Conservation (phyloP, 2,888 invertebrate species). For the Syrista parreyssii region DNA sequence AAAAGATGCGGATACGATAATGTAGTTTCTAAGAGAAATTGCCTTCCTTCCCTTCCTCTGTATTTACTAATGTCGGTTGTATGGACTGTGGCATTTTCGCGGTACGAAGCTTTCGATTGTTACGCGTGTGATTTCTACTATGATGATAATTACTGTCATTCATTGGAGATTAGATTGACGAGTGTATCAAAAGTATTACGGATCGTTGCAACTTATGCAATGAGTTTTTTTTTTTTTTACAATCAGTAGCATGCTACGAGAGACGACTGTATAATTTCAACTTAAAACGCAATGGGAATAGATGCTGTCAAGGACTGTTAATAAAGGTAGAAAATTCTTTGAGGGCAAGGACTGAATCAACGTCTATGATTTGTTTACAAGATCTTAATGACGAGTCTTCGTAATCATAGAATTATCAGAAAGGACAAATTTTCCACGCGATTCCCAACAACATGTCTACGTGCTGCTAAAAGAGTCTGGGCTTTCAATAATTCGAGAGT, state of each 20-base stretch:
- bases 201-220: not conserved
- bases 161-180: not conserved
- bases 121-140: not conserved
- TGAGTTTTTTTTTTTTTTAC: not conserved
- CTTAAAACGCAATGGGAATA: not conserved
- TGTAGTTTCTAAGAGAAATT: not conserved
- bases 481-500: not conserved
- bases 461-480: not conserved
- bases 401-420: not conserved
- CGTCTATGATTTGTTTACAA: not conserved
- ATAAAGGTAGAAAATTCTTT: not conserved
- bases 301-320: not conserved
- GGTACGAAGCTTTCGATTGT: not conserved
- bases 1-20: not conserved
- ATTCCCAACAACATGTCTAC: not conserved
- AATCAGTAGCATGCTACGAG: not conserved
- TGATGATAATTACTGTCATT: not conserved
- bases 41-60: not conserved
- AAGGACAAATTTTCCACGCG: not conserved
- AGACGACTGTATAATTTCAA: not conserved
- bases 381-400: not conserved
- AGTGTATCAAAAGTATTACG: not conserved
- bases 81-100: not conserved
- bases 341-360: not conserved
- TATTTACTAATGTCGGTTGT: not conserved